These are phyloP conservation scores for Syngnathus typhle DNA, from an alignment of 2,113 vertebrate species.

Conservation along the genomic window DNA sequence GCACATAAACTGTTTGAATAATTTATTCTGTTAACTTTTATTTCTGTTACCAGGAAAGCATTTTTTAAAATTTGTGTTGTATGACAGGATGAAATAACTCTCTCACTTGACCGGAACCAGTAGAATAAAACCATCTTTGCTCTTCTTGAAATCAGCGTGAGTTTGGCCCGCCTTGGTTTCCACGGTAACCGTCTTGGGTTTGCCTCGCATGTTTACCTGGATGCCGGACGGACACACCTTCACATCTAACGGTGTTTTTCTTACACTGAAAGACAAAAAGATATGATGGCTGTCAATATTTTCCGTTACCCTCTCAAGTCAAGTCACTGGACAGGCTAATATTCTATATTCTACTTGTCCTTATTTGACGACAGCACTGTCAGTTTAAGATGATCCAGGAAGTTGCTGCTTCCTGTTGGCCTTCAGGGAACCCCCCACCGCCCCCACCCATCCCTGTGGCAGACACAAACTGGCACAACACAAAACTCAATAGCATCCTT, in stretches of 20 bases:
- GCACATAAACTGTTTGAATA: constrained; percentile 27
- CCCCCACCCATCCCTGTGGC: not conserved
- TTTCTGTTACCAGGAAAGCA: not conserved
- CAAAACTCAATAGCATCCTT: constrained; percentile 5
- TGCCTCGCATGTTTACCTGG: constrained; percentile 71
- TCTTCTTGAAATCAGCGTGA: constrained; percentile 77
- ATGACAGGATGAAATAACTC: not conserved
- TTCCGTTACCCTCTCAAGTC: no score
- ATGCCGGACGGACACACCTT: constrained; percentile 70
- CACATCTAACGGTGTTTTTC: constrained; percentile 64
- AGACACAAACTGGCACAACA: constrained; percentile 16
- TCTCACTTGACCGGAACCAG: constrained; percentile 65
- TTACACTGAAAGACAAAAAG: constrained; percentile 64
- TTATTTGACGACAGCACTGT: constrained; percentile 26
- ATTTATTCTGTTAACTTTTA: constrained; percentile 22
- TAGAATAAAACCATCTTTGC: constrained; percentile 71
- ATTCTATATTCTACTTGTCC: constrained; percentile 1
- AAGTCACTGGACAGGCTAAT: not conserved
- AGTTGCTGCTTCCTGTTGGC: constrained; percentile 20
- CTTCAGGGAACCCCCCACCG: not conserved
- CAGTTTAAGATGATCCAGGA: constrained; percentile 47
- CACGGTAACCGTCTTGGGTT: constrained; percentile 69
- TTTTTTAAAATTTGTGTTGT: not conserved
- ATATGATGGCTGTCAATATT: constrained; percentile 11
- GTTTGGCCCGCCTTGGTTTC: constrained; percentile 57